phyloP scores from a whole-genome alignment of 2,113 vertebrate genomes.

The Neofelis nebulosa region DNA sequence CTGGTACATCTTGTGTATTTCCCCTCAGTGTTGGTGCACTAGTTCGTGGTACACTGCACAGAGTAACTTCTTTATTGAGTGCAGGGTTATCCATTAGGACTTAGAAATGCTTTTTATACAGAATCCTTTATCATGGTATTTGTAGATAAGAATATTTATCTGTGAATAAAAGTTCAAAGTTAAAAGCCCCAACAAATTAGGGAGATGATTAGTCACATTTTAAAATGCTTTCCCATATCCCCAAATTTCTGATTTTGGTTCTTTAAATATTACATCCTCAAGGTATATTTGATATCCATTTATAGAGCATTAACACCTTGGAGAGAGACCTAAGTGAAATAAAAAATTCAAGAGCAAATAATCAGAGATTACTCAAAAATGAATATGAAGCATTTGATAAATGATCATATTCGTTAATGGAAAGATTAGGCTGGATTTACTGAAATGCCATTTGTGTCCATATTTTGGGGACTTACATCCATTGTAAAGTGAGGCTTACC shows the following conservation, averaged over 20 bases:
- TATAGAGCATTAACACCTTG: background rate
- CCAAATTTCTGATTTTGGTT: background rate
- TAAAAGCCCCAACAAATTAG: slow-evolving; percentile 12
- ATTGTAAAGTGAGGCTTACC: background rate
- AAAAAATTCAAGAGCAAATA: background rate
- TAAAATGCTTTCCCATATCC: background rate
- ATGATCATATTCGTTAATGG: background rate
- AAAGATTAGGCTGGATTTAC: slow-evolving; percentile 15
- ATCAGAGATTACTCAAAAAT: background rate
- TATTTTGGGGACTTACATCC: background rate
- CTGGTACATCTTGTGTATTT: background rate
- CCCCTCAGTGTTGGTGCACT: background rate
- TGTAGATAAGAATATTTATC: slow-evolving; percentile 38
- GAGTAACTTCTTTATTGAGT: background rate
- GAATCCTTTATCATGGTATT: background rate
- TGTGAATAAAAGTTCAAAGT: slow-evolving; percentile 45
- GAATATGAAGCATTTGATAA: background rate
- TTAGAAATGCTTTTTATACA: slow-evolving; percentile 29
- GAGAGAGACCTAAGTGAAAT: slow-evolving; percentile 12
- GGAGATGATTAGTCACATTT: background rate
- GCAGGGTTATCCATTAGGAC: background rate
- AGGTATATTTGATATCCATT: background rate
- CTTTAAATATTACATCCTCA: slow-evolving; percentile 31
- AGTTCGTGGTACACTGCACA: background rate
- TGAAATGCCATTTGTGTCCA: background rate